Percentiles rank a stretch among this genome's conserved stretches.
Conservation (phyloP, 53 echinoderm and acorn worm genomes). For the Echinarachnius parma region DNA sequence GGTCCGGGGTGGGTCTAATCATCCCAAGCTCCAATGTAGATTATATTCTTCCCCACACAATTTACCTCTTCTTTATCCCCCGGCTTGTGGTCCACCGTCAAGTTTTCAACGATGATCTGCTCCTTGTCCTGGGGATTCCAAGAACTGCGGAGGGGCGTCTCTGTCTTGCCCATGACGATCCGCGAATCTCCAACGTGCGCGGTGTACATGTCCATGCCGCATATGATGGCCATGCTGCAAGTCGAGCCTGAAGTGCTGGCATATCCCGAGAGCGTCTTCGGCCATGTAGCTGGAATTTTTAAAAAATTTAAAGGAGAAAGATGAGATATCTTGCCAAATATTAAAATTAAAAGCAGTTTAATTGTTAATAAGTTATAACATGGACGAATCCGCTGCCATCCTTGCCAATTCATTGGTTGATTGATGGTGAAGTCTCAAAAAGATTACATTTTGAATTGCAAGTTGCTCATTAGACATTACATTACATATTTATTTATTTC, state of each 20-base stretch:
- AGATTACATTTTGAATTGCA: no score
- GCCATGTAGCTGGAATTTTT: constrained; percentile 63
- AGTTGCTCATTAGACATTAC: no score
- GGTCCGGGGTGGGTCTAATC: no score
- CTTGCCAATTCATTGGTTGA: no score
- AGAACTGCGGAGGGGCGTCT: not conserved
- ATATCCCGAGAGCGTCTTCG: constrained; percentile 76
- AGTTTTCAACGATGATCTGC: constrained; percentile 49
- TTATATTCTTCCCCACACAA: not conserved
- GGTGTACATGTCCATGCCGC: constrained; percentile 75
- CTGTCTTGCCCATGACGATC: constrained; percentile 70
- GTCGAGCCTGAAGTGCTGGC: constrained; percentile 96
- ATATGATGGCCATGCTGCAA: constrained; percentile 79
- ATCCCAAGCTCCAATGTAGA: no score
- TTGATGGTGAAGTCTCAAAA: no score
- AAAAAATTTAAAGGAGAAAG: constrained; percentile 1
- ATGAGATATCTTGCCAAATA: no score
- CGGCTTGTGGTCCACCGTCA: constrained; percentile 94
- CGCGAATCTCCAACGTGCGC: constrained; percentile 90
- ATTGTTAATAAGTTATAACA: no score
- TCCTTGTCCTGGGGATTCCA: not conserved
- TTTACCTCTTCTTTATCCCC: constrained; percentile 29
- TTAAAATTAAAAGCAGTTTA: no score
- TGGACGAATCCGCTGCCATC: no score
- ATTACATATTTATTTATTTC: no score